Percentiles rank a stretch among this genome's conserved stretches.
Evolutionary conservation across 1,140 invertebrate species (phyloP).

Genomic region (Panagrolaimus sp.): DNA sequence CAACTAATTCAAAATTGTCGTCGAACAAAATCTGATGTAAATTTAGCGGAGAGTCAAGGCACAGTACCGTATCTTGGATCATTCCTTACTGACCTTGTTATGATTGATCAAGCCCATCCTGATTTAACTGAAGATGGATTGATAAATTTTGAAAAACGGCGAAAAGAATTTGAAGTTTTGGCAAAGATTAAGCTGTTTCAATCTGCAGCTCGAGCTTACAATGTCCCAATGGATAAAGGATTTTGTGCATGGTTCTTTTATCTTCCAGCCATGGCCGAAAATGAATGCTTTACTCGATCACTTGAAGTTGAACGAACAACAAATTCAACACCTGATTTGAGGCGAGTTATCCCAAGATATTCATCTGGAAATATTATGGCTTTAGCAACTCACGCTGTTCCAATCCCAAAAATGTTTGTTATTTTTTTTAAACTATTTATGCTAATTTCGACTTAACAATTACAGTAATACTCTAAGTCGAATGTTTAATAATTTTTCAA

Average conservation of each 20-base stretch:
- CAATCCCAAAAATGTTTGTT: slow-evolving; percentile 3
- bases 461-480: slow-evolving; percentile 38
- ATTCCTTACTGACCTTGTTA: slow-evolving; percentile 93
- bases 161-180: slow-evolving; percentile 96
- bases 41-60: slow-evolving; percentile 67
- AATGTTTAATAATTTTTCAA: slow-evolving; percentile 32
- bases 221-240: slow-evolving; percentile 64
- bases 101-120: slow-evolving; percentile 94
- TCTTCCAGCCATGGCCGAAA: slow-evolving; percentile 50
- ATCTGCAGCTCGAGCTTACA: slow-evolving; percentile 92
- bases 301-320: slow-evolving; percentile 47
- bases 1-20: slow-evolving; percentile 44
- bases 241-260: slow-evolving; percentile 59
- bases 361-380: slow-evolving; percentile 20
- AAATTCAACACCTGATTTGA: slow-evolving; percentile 37
- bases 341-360: neutral
- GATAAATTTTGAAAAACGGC: slow-evolving; percentile 95
- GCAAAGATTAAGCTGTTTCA: slow-evolving; percentile 91
- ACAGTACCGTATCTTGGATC: slow-evolving; percentile 97
- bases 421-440: neutral
- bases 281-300: slow-evolving; percentile 54
- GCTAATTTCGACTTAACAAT: neutral
- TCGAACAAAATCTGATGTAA: slow-evolving; percentile 57
- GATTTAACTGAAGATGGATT: slow-evolving; percentile 67
- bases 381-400: neutral